Base-by-base conservation (phyloP, 2,888 invertebrate species). In the Callyntrura guangdongensis region DNA sequence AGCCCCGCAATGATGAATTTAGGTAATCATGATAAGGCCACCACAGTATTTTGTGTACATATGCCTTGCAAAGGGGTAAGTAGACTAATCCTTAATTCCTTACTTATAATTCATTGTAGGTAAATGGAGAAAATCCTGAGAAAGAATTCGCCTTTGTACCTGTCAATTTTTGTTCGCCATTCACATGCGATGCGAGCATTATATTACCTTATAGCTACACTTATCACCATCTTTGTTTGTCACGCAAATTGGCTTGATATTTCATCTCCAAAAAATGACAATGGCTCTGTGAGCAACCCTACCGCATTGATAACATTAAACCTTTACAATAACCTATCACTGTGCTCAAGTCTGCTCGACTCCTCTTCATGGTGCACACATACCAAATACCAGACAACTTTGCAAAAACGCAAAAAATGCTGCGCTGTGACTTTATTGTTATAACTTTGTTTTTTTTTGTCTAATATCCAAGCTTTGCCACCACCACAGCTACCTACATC, bases 361-460 rank as follows among this genome's bases (percentile, higher is more conserved):
- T n/a, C n/a, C n/a, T n/a, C n/a, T 53, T 14, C n/a, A 14, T 56
- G 56, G n/a, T 56, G 56, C 56, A 56, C 53, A 36, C 27, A 36
- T 36, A 36, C n/a, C n/a, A n/a, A 53, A 11, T 11, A 82, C 82
- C 64, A 45, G 22, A 20, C 36, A 61, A 14, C 61, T 61, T 17
- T 22, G 49, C 53, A 47, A 67, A 22, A 83, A 49, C 56, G 45
- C 8, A 86, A 74, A 86, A 86, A 86, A 36, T 74, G 86, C 47
- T 74, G 47, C 36, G 84, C 49, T 27, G 17, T 67, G 27, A 83
- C 22, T 67, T 67, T 83, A 6, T 72, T 45, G 17, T 72, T 45
- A 17, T 47, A 67, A 67, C 67, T 67, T 67, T 12, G 12, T 27
- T 4, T 45, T 56, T n/a, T 81, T 81, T 45, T 81, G 56, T 59